Percentiles rank a stretch among this genome's conserved stretches.
Evolutionary conservation across 2,888 invertebrate genomes (phyloP).

Genomic region (Rhagonycha lutea): DNA sequence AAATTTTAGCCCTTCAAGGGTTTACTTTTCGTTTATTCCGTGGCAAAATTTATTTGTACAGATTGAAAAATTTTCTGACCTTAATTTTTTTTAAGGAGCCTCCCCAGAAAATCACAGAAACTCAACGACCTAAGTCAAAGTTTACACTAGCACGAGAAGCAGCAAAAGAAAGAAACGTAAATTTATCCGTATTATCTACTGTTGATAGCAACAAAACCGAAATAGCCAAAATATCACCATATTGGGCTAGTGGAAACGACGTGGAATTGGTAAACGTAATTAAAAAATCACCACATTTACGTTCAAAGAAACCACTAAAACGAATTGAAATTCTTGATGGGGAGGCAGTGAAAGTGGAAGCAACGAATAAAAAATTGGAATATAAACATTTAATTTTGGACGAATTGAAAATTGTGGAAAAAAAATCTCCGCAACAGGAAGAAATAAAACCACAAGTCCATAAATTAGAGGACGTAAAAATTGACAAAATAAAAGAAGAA

Average conservation of each 20-base stretch:
- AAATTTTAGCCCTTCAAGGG: too few species aligned
- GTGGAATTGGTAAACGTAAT: constrained; percentile 57
- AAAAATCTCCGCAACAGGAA: constrained; percentile 19
- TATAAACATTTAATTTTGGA: constrained; percentile 34
- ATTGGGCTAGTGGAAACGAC: constrained; percentile 49
- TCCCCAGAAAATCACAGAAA: not conserved
- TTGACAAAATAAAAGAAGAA: constrained; percentile 30
- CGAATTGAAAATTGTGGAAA: constrained; percentile 42
- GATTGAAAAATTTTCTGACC: not conserved
- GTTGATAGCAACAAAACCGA: not conserved
- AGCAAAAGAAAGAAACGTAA: constrained; percentile 21
- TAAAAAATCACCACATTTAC: constrained; percentile 66
- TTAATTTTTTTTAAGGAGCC: not conserved
- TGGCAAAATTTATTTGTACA: too few species aligned
- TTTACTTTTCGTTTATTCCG: too few species aligned
- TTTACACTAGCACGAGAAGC: constrained; percentile 46
- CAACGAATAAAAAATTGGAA: constrained; percentile 17
- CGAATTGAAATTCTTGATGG: constrained; percentile 51
- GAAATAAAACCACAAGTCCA: not conserved
- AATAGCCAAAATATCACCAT: constrained; percentile 32
- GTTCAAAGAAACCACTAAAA: constrained; percentile 66
- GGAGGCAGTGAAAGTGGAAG: constrained; percentile 15
- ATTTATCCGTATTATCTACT: not conserved
- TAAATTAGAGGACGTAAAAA: not conserved
- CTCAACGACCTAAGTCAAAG: constrained; percentile 38